Percentiles rank a stretch among this genome's conserved stretches.
Conservation (phyloP, 30 jellyfish, hydroid and myxozoan genomes). For the Turritopsis rubra region DNA sequence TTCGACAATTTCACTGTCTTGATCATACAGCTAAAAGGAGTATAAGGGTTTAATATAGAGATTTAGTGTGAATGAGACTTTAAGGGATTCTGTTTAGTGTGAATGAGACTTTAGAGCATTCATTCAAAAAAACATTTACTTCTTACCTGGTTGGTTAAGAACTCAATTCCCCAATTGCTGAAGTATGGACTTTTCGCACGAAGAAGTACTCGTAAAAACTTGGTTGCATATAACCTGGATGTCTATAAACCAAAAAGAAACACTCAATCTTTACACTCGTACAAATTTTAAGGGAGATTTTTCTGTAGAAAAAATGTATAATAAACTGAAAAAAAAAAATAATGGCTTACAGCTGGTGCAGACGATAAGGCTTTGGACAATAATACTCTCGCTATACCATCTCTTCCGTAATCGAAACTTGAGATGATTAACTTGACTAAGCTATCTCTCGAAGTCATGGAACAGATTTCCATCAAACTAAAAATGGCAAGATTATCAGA, state of each 20-base stretch:
- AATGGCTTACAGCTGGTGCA: conserved; percentile 13
- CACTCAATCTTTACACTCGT: no score
- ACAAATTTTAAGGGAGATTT: no score
- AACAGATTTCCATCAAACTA: conserved; percentile 76
- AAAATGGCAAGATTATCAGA: not conserved
- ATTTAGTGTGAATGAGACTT: not conserved
- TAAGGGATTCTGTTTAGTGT: no score
- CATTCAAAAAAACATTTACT: not conserved
- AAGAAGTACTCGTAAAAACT: conserved; percentile 70
- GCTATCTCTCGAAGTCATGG: conserved; percentile 68
- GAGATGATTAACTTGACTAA: conserved; percentile 66
- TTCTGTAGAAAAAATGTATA: no score
- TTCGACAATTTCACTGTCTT: conserved; percentile 66
- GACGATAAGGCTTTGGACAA: conserved; percentile 58
- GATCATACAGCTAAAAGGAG: conserved; percentile 63
- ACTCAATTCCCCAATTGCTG: conserved; percentile 94
- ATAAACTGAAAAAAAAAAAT: not conserved
- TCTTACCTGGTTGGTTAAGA: conserved; percentile 68
- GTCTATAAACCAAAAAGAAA: conserved; percentile 51
- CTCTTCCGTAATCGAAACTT: conserved; percentile 79
- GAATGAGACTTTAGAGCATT: no score
- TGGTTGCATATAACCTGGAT: conserved; percentile 66
- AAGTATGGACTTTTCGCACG: conserved; percentile 71
- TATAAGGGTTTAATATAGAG: not conserved
- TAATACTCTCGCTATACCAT: conserved; percentile 82